A percentile compares a stretch with the other conserved stretches of the same genome.
Evolutionary conservation across 2,888 invertebrate species (phyloP).

Genomic region (Orgyia antiqua): DNA sequence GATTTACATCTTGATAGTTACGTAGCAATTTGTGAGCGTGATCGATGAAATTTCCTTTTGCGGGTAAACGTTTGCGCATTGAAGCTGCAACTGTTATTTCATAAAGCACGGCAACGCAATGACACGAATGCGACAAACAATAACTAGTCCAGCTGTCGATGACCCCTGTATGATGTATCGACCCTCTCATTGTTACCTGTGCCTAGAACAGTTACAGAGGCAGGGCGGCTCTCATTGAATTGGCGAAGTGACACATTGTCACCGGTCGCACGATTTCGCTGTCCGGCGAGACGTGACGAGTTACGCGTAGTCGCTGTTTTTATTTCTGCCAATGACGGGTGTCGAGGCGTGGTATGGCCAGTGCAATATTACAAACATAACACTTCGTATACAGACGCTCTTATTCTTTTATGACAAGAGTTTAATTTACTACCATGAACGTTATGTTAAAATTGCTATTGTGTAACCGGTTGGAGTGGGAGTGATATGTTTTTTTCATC

Average conservation of each 20-base stretch:
- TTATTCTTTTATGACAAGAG: constrained; percentile 42
- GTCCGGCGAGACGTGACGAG: constrained; percentile 74
- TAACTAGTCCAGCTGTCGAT: constrained; percentile 40
- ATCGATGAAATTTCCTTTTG: constrained; percentile 72
- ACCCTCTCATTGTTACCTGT: constrained; percentile 9
- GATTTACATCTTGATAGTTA: constrained; percentile 72
- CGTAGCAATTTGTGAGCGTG: constrained; percentile 71
- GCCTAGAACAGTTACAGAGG: constrained; percentile 16
- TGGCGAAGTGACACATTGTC: constrained; percentile 70
- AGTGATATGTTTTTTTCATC: constrained; percentile 73
- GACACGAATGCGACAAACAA: constrained; percentile 51
- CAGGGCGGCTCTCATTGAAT: constrained; percentile 28
- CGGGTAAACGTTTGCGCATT: constrained; percentile 69
- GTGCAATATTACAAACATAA: constrained; percentile 44
- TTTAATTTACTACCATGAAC: constrained; percentile 32
- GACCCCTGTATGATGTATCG: constrained; percentile 34
- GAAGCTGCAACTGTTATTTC: constrained; percentile 72
- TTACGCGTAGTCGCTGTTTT: constrained; percentile 76
- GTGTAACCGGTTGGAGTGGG: constrained; percentile 64
- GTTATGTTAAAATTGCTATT: constrained; percentile 36
- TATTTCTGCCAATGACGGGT: constrained; percentile 78
- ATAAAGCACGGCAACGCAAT: constrained; percentile 65
- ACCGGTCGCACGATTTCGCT: constrained; percentile 72
- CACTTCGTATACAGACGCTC: constrained; percentile 28
- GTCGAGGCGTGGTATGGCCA: constrained; percentile 73